Conservation (phyloP, 2,888 invertebrate genomes). For the Clivina fossor region DNA sequence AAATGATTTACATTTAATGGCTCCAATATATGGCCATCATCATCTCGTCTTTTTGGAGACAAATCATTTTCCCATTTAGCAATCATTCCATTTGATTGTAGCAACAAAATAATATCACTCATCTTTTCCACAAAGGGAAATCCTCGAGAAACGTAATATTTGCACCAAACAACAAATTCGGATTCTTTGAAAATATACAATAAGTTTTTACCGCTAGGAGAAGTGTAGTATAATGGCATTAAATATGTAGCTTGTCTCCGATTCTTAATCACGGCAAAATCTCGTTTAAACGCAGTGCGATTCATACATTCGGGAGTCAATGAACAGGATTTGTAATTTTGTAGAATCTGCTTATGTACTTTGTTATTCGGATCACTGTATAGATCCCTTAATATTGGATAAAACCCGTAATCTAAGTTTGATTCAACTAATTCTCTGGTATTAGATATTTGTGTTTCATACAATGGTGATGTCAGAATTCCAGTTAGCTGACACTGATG, state of each 20-base stretch:
- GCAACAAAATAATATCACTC: constrained; percentile 22
- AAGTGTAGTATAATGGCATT: constrained; percentile 16
- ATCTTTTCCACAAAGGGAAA: constrained; percentile 34
- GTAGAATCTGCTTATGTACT: constrained; percentile 20
- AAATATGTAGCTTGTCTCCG: constrained; percentile 14
- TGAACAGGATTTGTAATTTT: constrained; percentile 12
- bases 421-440: constrained; percentile 28
- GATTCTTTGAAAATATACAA: constrained; percentile 16
- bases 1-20: constrained; percentile 23
- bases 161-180: constrained; percentile 24
- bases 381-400: constrained; percentile 15
- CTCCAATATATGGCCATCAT: constrained; percentile 12
- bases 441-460: constrained; percentile 25
- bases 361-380: constrained; percentile 9
- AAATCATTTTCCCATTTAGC: constrained; percentile 37
- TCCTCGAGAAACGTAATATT: constrained; percentile 28
- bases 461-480: constrained; percentile 28
- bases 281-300: constrained; percentile 21
- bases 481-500: constrained; percentile 28
- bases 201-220: constrained; percentile 13
- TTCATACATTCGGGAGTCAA: constrained; percentile 18
- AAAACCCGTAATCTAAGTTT: constrained; percentile 14
- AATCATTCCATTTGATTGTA: constrained; percentile 36
- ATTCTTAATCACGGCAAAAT: constrained; percentile 23
- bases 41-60: neutral